A percentile compares a stretch with the other conserved stretches of the same genome.
These are phyloP conservation scores for Numida meleagris DNA, from an alignment of 2,113 vertebrate species.

Conservation along the genomic window DNA sequence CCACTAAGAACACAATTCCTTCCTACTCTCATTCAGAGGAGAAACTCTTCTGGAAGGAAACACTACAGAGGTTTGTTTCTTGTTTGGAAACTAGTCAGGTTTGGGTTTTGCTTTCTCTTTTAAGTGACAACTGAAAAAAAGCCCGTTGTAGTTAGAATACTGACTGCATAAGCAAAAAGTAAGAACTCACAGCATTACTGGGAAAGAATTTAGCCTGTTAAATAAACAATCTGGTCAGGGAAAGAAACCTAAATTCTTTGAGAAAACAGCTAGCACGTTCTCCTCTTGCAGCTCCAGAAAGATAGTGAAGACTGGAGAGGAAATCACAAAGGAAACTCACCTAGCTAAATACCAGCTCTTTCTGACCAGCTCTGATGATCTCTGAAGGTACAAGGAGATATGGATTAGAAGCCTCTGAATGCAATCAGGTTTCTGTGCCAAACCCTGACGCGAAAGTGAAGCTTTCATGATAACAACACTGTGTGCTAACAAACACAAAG, in stretches of 20 bases:
- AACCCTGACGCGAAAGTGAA: not conserved
- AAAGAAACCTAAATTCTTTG: not conserved
- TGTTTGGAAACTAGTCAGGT: not conserved
- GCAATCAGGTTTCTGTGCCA: fast-evolving
- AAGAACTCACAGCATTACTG: not conserved
- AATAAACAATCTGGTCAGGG: not conserved
- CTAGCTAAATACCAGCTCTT: not conserved
- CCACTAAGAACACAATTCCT: not conserved
- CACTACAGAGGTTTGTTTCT: not conserved
- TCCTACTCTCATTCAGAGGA: not conserved
- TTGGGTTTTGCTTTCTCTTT: not conserved
- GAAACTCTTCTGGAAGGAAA: not conserved
- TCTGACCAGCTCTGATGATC: not conserved
- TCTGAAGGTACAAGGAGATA: not conserved
- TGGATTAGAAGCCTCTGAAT: not conserved
- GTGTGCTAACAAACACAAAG: not conserved
- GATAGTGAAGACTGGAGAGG: fast-evolving
- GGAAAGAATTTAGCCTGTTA: not conserved
- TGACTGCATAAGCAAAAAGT: not conserved
- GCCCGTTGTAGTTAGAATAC: not conserved
- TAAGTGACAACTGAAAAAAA: not conserved
- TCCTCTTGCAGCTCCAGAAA: not conserved
- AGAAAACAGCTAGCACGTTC: not conserved
- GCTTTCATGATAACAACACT: not conserved
- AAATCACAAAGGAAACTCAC: not conserved